These are phyloP conservation scores for Nerophis ophidion DNA, from an alignment of 2,113 vertebrate genomes.

Conservation along the genomic window DNA sequence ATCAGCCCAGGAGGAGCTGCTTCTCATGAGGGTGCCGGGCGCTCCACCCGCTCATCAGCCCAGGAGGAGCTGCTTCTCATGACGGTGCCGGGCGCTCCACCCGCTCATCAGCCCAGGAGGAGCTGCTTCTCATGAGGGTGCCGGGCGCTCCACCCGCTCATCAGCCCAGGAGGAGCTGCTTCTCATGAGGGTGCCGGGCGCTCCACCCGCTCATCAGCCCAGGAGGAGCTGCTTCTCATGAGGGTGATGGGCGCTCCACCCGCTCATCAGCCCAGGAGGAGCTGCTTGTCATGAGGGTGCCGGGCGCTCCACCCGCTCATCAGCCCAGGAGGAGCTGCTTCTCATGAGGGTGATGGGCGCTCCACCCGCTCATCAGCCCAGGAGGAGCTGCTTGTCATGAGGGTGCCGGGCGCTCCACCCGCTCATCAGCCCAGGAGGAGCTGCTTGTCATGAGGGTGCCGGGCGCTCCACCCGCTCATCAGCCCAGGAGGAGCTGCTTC, in stretches of 20 bases:
- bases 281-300: constrained; percentile 49
- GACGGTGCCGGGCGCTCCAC: constrained; percentile 58
- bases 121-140: constrained; percentile 51
- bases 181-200: constrained; percentile 47
- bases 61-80: constrained; percentile 45
- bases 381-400: constrained; percentile 47
- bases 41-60: constrained; percentile 61
- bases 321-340: constrained; percentile 53
- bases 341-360: constrained; percentile 51
- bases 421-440: constrained; percentile 48
- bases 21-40: constrained; percentile 43
- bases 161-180: constrained; percentile 54
- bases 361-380: constrained; percentile 54
- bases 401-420: constrained; percentile 58
- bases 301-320: constrained; percentile 58
- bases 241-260: constrained; percentile 58
- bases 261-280: constrained; percentile 47
- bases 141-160: constrained; percentile 55
- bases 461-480: constrained; percentile 60
- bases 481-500: constrained; percentile 50
- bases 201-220: constrained; percentile 58
- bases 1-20: constrained; percentile 56
- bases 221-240: constrained; percentile 46
- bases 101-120: constrained; percentile 46
- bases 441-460: constrained; percentile 49